Percentiles rank a stretch among this genome's conserved stretches.
Evolutionary conservation across 2,113 vertebrate genomes (phyloP).

Genomic region (Mastomys coucha): DNA sequence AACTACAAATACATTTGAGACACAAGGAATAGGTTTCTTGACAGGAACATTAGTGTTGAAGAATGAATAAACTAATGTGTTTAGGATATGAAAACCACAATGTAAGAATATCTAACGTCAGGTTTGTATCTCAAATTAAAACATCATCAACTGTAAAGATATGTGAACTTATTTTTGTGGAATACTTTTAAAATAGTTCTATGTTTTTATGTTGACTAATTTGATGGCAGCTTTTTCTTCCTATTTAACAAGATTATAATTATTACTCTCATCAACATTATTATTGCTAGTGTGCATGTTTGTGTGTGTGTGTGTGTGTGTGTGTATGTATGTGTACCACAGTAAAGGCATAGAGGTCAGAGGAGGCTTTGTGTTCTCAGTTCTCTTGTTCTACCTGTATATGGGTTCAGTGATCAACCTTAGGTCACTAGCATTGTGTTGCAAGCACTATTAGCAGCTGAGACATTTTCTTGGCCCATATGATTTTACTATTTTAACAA

Average conservation of each 20-base stretch:
- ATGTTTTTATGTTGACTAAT: conserved; percentile 6
- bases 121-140: background rate
- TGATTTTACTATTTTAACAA: background rate
- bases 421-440: background rate
- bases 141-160: background rate
- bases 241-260: background rate
- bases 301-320: background rate
- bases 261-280: background rate
- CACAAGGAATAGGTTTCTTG: background rate
- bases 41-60: conserved; percentile 10
- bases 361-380: background rate
- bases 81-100: background rate
- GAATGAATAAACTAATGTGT: background rate
- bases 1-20: conserved; percentile 49
- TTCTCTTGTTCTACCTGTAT: background rate
- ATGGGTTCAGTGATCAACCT: background rate
- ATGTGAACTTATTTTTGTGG: background rate
- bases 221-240: conserved; percentile 7
- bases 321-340: background rate
- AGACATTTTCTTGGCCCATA: background rate
- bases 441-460: background rate
- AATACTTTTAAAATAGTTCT: background rate
- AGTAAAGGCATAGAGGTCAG: too few species aligned
- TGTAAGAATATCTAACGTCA: conserved; percentile 24
- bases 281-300: background rate